These are phyloP conservation scores for Acomys russatus DNA, from an alignment of 2,797 vertebrate species.

Conservation along the genomic window DNA sequence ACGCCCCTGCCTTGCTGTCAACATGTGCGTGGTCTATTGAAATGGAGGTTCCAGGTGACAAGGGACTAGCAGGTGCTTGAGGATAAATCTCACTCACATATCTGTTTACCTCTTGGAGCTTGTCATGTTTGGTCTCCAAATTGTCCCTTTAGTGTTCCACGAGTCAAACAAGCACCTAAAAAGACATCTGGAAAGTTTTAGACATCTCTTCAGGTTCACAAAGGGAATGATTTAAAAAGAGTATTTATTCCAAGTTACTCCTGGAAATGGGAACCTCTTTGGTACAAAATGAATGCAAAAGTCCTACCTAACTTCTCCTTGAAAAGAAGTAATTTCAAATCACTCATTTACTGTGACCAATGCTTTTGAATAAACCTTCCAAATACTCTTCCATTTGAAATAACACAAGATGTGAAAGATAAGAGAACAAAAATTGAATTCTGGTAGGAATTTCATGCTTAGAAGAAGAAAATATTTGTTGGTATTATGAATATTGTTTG, in stretches of 20 bases:
- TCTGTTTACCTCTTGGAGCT: background rate
- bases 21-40: background rate
- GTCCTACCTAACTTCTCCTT: background rate
- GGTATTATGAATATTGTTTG: background rate
- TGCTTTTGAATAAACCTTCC: constrained; percentile 26
- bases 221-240: background rate
- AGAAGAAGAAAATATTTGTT: constrained; percentile 55
- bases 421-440: constrained; percentile 43
- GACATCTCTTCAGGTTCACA: background rate
- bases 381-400: constrained; percentile 49
- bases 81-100: background rate
- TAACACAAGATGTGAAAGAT: constrained; percentile 33
- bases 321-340: constrained; percentile 55
- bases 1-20: background rate
- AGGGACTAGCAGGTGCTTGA: background rate
- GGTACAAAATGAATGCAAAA: background rate
- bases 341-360: constrained; percentile 32
- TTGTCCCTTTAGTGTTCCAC: background rate
- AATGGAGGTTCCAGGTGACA: background rate
- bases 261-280: background rate
- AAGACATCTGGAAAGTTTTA: constrained; percentile 12
- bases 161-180: background rate
- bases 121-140: background rate
- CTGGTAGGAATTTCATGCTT: constrained; percentile 47
- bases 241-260: constrained; percentile 1